Conservation (phyloP, 2,113 vertebrate genomes). For the Natator depressus region DNA sequence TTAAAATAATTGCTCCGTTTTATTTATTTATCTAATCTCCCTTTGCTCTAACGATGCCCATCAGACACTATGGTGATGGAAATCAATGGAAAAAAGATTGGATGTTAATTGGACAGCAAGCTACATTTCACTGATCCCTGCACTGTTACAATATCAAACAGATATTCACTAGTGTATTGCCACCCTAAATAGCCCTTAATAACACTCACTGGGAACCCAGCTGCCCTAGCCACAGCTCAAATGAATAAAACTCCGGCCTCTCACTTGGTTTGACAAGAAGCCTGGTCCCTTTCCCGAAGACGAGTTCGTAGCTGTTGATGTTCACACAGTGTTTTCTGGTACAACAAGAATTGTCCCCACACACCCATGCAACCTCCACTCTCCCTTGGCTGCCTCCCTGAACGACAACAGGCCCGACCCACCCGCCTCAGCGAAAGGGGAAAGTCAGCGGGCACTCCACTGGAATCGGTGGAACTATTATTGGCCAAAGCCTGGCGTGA, state of each 20-base stretch:
- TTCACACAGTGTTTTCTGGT: background rate
- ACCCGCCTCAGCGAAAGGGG: too few species aligned
- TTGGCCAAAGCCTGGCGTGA: background rate
- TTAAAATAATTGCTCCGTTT: background rate
- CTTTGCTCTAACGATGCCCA: background rate
- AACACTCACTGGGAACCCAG: background rate
- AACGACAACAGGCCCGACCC: background rate
- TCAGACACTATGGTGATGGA: background rate
- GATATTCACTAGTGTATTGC: too few species aligned
- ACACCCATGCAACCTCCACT: accelerated
- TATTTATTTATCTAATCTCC: background rate
- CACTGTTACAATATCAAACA: accelerated
- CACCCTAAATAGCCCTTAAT: background rate
- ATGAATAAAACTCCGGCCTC: background rate
- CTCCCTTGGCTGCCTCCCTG: too few species aligned
- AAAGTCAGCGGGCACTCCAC: too few species aligned
- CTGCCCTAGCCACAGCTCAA: background rate
- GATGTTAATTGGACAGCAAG: background rate
- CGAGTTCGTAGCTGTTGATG: background rate
- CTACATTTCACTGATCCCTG: background rate
- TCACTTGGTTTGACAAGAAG: background rate
- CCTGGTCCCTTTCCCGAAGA: background rate
- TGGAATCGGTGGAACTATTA: too few species aligned
- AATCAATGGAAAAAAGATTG: background rate
- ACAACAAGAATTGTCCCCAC: background rate